These are phyloP conservation scores for Callaeas wilsoni DNA, from an alignment of 2,113 vertebrate species.

Conservation along the genomic window DNA sequence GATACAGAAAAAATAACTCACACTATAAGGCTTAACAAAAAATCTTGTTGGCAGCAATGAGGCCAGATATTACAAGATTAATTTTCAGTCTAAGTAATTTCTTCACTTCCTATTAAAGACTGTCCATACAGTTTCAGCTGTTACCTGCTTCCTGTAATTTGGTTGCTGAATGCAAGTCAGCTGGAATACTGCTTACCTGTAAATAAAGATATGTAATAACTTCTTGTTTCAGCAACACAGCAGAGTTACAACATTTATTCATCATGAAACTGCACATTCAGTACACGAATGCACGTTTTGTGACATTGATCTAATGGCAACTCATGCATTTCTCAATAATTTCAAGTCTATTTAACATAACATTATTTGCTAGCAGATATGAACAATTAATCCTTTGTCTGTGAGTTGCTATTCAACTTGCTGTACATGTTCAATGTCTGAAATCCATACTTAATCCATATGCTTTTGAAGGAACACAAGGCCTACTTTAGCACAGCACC, in stretches of 20 bases:
- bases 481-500: not conserved
- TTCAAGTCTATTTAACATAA: not conserved
- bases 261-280: not conserved
- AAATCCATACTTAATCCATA: not conserved
- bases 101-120: not conserved
- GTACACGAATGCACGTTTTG: not conserved
- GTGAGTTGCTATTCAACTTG: not conserved
- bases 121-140: not conserved
- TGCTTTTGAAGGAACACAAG: not conserved
- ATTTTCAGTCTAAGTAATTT: not conserved
- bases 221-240: not conserved
- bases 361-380: not conserved
- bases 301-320: not conserved
- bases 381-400: not conserved
- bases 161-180: not conserved
- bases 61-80: not conserved
- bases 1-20: not conserved
- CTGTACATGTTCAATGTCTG: not conserved
- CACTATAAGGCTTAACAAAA: not conserved
- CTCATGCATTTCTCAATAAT: not conserved
- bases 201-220: not conserved
- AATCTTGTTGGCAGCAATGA: not conserved
- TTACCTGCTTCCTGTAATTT: not conserved
- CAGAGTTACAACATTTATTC: not conserved
- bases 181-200: not conserved